phyloP scores from a whole-genome alignment of 2,797 vertebrate species.

The Paratrypauchen microcephalus region DNA sequence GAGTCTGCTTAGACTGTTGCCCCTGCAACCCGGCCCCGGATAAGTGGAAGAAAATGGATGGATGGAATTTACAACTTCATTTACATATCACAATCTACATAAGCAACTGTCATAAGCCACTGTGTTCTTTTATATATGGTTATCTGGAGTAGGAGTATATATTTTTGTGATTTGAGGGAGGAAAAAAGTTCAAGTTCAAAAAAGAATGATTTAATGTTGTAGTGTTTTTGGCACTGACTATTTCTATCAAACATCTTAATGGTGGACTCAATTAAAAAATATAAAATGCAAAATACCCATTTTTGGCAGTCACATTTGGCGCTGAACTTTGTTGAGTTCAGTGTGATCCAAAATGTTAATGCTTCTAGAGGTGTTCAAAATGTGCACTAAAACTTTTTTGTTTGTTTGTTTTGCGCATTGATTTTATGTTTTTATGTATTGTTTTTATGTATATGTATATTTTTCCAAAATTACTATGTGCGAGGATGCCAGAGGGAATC shows the following conservation, averaged over 20 bases:
- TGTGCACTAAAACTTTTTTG: neutral
- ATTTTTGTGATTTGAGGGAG: neutral
- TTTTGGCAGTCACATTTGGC: neutral
- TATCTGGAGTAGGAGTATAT: neutral
- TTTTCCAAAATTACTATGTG: neutral
- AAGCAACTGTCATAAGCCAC: constrained; percentile 4
- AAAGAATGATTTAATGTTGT: constrained; percentile 7
- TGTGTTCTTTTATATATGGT: neutral
- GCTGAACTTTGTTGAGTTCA: neutral
- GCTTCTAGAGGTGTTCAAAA: neutral
- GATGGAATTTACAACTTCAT: too few species aligned
- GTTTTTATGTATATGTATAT: too few species aligned
- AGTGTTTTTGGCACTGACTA: neutral
- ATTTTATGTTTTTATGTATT: too few species aligned
- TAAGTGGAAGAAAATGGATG: too few species aligned
- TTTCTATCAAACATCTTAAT: neutral
- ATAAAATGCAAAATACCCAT: neutral
- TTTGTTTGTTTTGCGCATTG: too few species aligned
- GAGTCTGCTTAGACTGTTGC: too few species aligned
- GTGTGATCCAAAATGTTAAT: neutral
- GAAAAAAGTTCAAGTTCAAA: neutral
- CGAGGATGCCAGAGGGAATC: neutral
- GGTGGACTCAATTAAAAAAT: neutral
- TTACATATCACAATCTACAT: too few species aligned
- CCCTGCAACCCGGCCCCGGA: too few species aligned